Conservation (phyloP, 2,888 invertebrate species). For the Pollenia griseotomentosa region DNA sequence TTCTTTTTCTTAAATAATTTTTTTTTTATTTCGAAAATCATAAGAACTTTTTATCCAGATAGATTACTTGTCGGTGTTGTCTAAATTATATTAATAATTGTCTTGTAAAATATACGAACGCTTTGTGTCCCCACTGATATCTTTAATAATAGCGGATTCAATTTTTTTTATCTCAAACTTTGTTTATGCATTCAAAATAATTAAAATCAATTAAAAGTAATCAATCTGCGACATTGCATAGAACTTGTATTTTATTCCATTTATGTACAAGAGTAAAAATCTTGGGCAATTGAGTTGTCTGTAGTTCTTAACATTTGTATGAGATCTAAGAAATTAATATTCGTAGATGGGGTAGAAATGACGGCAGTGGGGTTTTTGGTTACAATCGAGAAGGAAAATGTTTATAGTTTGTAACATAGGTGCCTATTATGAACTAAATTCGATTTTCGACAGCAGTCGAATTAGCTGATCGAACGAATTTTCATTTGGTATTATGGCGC, state of each 20-base stretch:
- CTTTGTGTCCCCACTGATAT: background rate
- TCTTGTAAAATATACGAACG: background rate
- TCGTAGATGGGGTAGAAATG: background rate
- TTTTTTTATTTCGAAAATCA: too few species aligned
- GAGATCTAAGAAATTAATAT: background rate
- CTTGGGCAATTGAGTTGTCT: conserved; percentile 1
- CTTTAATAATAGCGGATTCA: background rate
- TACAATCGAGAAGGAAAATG: too few species aligned
- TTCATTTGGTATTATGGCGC: too few species aligned
- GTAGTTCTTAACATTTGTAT: conserved; percentile 4
- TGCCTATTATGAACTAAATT: too few species aligned
- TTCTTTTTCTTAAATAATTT: too few species aligned
- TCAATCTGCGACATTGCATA: conserved; percentile 56
- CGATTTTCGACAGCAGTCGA: too few species aligned
- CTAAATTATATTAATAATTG: conserved; percentile 18
- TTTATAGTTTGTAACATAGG: too few species aligned
- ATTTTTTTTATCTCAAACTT: conserved; percentile 1
- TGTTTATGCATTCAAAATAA: conserved; percentile 62
- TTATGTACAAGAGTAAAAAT: background rate
- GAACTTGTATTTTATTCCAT: background rate
- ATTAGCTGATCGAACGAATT: too few species aligned
- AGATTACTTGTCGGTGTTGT: background rate
- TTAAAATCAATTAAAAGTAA: conserved; percentile 72
- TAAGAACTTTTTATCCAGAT: background rate
- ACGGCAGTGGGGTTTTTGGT: background rate